Conservation (phyloP, 2,113 vertebrate genomes). For the Coregonus clupeaformis region DNA sequence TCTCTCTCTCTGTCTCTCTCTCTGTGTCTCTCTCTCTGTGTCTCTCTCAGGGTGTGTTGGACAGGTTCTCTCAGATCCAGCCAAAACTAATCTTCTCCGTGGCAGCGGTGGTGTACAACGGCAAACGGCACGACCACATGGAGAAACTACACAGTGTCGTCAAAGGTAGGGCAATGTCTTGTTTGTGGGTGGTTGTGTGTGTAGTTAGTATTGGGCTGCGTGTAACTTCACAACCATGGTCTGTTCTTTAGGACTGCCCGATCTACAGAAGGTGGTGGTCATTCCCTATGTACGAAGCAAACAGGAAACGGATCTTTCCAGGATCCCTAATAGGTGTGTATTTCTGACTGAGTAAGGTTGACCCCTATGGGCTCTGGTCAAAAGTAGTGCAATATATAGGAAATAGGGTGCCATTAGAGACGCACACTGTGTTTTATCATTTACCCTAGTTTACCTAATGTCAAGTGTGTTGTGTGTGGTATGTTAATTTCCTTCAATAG, state of each 20-base stretch:
- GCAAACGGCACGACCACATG: conserved; percentile 88
- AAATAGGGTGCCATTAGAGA: too few species aligned
- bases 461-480: too few species aligned
- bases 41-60: conserved; percentile 84
- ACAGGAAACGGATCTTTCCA: conserved; percentile 85
- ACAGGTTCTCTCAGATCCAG: conserved; percentile 95
- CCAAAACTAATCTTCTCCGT: conserved; percentile 95
- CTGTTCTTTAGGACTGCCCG: conserved; percentile 81
- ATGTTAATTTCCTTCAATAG: too few species aligned
- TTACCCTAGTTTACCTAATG: too few species aligned
- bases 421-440: too few species aligned
- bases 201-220: background rate
- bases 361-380: too few species aligned
- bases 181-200: conserved; percentile 2
- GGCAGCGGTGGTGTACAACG: conserved; percentile 91
- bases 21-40: background rate
- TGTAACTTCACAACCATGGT: background rate
- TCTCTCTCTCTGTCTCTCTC: too few species aligned
- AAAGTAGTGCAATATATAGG: too few species aligned
- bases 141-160: conserved; percentile 90
- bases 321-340: conserved; percentile 82
- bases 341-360: conserved; percentile 5
- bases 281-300: conserved; percentile 84
- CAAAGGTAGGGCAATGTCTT: conserved; percentile 76
- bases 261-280: conserved; percentile 87